Base-by-base conservation (phyloP, 2,888 invertebrate species). In the Protophormia terraenovae region DNA sequence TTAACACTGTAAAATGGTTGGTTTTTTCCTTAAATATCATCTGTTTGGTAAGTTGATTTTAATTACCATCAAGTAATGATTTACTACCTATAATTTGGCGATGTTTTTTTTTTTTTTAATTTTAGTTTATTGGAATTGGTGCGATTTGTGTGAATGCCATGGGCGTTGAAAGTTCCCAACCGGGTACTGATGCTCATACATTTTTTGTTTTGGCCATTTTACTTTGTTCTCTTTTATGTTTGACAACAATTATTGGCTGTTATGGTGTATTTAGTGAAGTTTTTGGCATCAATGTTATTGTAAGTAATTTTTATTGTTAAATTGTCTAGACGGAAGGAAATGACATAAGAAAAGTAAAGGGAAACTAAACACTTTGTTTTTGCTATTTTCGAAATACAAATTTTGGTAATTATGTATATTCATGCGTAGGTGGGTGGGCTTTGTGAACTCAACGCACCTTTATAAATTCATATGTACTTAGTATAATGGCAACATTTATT, bases 191-290 rank as follows among this genome's bases (percentile, higher is more conserved):
- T 22, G 91, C 90, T 64, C 90, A 90, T 45, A 90, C 91, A 3
- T 90, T 90, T 73, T 90, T 89, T 50, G 89, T 91, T 58, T 88
- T 90, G 71, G 90, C 89, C 27, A 87, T 90, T 22, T 88, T 90
- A 16, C 69, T 91, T 27, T 90, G 90, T 3, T 89, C 87, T 3
- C 88, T 90, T 8, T 87, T 90, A 16, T 90, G 90, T 71, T 87
- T 91, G 83, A 89, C 90, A 8, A 89, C 91, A n/a, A 87, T 90
- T 32, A 89, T 91, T 35, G 90, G 90, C 41, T 90, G 90, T 58
- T 91, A 90, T 72, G 90, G 90, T 1, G 84, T 90, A 19, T 88
- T 89, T 50, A 88, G 90, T 67, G 87, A 90, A 76, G 79, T 89
- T 19, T 86, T 91, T 3, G 90, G 89, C 27, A 89, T 91, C 1